These are phyloP conservation scores for Holothuria scabra DNA, from an alignment of 53 echinoderm and acorn worm species.

Conservation along the genomic window DNA sequence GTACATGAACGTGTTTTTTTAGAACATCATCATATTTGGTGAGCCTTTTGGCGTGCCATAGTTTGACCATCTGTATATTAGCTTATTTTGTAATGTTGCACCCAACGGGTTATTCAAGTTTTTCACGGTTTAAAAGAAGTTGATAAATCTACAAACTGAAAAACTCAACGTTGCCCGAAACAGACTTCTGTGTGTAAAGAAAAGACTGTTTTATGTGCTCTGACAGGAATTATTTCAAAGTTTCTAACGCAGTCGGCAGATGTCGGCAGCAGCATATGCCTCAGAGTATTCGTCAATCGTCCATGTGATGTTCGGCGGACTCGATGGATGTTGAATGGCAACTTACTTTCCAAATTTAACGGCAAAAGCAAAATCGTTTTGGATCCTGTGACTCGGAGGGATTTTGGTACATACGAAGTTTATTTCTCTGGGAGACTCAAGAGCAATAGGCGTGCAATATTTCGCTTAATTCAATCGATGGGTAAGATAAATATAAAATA, in stretches of 20 bases:
- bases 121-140: too few species aligned
- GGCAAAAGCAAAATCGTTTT: not conserved
- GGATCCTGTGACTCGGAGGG: not conserved
- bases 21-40: too few species aligned
- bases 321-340: conserved; percentile 7
- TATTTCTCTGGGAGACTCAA: not conserved
- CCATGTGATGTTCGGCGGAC: not conserved
- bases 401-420: conserved; percentile 5
- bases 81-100: too few species aligned
- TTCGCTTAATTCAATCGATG: conserved; percentile 3
- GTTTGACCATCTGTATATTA: too few species aligned
- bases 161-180: too few species aligned
- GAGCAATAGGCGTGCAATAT: not conserved
- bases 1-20: too few species aligned
- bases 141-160: too few species aligned
- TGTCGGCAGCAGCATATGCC: not conserved
- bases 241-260: not conserved
- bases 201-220: too few species aligned
- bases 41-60: too few species aligned
- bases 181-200: too few species aligned
- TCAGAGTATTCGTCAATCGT: not conserved
- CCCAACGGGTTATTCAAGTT: too few species aligned
- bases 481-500: too few species aligned
- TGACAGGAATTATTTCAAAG: not conserved
- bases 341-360: not conserved